Conservation (phyloP, 2,888 invertebrate species). For the Lasiommata megera region DNA sequence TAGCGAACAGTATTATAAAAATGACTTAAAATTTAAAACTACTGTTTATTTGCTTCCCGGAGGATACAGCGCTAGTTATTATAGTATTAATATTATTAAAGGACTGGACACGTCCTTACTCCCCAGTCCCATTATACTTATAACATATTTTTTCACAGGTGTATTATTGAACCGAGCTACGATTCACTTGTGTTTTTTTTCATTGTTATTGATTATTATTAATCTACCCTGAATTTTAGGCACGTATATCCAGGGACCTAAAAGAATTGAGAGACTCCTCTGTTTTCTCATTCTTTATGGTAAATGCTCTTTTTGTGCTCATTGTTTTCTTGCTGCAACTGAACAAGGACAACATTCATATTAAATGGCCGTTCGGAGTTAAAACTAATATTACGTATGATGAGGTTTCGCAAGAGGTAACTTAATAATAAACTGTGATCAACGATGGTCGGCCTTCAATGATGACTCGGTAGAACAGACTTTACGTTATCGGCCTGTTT, state of each 20-base stretch:
- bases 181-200: not conserved
- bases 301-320: slow-evolving; percentile 98
- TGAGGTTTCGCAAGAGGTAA: slow-evolving; percentile 95
- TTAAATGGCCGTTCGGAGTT: slow-evolving; percentile 98
- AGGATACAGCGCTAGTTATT: too few relatives aligned
- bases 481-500: slow-evolving; percentile 7
- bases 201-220: slow-evolving; percentile 22
- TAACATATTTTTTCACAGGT: not conserved
- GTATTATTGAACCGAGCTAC: not conserved
- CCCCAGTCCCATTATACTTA: too few relatives aligned
- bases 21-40: too few relatives aligned
- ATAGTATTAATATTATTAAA: too few relatives aligned
- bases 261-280: slow-evolving; percentile 97
- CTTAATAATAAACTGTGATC: slow-evolving; percentile 71
- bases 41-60: too few relatives aligned
- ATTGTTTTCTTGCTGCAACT: slow-evolving; percentile 99
- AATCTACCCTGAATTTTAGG: slow-evolving; percentile 85
- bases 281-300: slow-evolving; percentile 98
- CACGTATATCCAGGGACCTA: slow-evolving; percentile 93
- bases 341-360: slow-evolving; percentile 97
- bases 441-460: slow-evolving; percentile 72
- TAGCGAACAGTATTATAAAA: too few relatives aligned
- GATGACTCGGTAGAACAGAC: slow-evolving; percentile 62
- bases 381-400: slow-evolving; percentile 96
- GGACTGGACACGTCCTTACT: too few relatives aligned